phyloP scores from a whole-genome alignment of 2,113 vertebrate species.

The Scatophagus argus region DNA sequence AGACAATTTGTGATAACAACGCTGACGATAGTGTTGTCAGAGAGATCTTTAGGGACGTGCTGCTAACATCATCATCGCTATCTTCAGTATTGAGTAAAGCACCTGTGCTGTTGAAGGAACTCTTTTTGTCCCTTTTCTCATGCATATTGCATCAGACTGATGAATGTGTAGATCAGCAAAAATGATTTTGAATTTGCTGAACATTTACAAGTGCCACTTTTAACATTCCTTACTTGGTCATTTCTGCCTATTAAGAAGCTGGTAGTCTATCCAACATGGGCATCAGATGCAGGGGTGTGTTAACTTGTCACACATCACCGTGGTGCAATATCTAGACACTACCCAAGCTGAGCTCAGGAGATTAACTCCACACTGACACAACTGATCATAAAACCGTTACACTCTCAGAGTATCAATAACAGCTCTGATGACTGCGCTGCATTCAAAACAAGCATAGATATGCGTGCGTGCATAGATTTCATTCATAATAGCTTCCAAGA shows the following conservation, averaged over 20 bases:
- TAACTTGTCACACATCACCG: slow-evolving; percentile 22
- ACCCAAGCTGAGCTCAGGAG: slow-evolving; percentile 29
- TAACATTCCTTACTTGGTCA: slow-evolving; percentile 15
- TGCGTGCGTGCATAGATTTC: slow-evolving; percentile 16
- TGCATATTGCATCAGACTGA: background rate
- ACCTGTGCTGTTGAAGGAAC: background rate
- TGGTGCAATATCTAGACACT: slow-evolving; percentile 45
- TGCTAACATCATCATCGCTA: slow-evolving; percentile 3
- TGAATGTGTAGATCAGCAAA: slow-evolving; percentile 10
- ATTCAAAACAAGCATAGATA: background rate
- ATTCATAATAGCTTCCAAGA: slow-evolving; percentile 42
- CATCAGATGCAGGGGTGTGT: slow-evolving; percentile 29
- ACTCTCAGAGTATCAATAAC: slow-evolving; percentile 14
- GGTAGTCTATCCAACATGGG: background rate
- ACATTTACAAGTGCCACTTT: slow-evolving; percentile 23
- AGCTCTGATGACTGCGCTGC: slow-evolving; percentile 25
- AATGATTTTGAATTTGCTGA: slow-evolving; percentile 8
- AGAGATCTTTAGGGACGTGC: background rate
- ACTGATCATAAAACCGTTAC: slow-evolving; percentile 37
- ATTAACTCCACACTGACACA: slow-evolving; percentile 51
- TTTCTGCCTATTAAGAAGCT: slow-evolving; percentile 17
- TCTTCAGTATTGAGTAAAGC: slow-evolving; percentile 21
- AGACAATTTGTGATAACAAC: background rate
- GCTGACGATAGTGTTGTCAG: slow-evolving; percentile 3
- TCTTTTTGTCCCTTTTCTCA: slow-evolving; percentile 9